phyloP scores from a whole-genome alignment of 2,797 vertebrate genomes.

The Loris lydekkerianus region DNA sequence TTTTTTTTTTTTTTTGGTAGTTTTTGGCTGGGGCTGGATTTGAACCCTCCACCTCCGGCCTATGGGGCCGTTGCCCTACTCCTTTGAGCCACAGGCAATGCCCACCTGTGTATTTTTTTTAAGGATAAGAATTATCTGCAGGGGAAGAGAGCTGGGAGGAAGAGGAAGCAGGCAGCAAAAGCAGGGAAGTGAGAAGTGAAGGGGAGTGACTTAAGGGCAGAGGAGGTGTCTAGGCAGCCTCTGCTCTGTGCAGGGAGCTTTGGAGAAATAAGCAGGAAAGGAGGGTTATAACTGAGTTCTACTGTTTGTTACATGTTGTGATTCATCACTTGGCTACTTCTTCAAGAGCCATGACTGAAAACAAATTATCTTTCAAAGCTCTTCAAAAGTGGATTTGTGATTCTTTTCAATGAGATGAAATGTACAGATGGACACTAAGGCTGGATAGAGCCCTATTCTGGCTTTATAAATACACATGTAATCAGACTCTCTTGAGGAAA shows the following conservation, averaged over 20 bases:
- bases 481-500: not conserved
- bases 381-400: not conserved
- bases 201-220: not conserved
- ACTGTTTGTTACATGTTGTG: not conserved
- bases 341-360: constrained; percentile 15
- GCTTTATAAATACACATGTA: not conserved
- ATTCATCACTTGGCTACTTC: not conserved
- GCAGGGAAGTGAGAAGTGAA: not conserved
- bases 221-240: not conserved
- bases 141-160: constrained; percentile 23
- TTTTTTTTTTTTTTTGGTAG: too few species aligned
- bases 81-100: too few species aligned
- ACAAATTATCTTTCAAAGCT: constrained; percentile 34
- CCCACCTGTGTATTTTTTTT: not conserved
- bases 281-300: not conserved
- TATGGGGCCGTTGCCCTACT: too few species aligned
- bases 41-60: too few species aligned
- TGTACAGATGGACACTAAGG: constrained; percentile 2
- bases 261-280: not conserved
- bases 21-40: too few species aligned
- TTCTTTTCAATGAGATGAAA: constrained; percentile 18
- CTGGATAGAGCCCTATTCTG: not conserved
- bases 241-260: not conserved
- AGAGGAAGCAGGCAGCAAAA: not conserved
- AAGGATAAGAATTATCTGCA: not conserved